phyloP scores from a whole-genome alignment of 2,888 invertebrate species.

The Philhelius pedissequus region DNA sequence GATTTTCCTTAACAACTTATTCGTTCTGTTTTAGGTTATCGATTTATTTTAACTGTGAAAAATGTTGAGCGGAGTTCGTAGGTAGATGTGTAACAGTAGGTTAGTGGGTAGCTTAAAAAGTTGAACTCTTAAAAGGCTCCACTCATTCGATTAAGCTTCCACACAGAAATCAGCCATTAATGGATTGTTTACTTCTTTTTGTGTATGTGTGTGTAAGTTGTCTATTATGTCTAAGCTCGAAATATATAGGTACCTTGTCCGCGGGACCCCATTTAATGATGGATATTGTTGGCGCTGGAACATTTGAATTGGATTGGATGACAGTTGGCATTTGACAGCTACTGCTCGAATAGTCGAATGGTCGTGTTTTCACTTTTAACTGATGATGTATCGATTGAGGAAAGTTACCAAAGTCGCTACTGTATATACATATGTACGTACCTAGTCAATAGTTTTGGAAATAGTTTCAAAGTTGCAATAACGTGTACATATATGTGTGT shows the following conservation, averaged over 20 bases:
- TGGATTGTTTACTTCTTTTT: too few species aligned
- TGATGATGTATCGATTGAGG: conserved; percentile 56
- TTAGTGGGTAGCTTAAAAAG: conserved; percentile 49
- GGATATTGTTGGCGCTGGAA: conserved; percentile 56
- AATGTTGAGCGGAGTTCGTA: conserved; percentile 41
- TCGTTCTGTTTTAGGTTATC: conserved; percentile 47
- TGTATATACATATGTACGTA: too few species aligned
- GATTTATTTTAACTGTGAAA: conserved; percentile 54
- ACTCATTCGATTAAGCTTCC: conserved; percentile 53
- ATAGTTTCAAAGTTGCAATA: neutral
- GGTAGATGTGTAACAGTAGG: conserved; percentile 62
- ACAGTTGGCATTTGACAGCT: conserved; percentile 66
- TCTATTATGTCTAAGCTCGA: neutral
- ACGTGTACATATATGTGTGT: neutral
- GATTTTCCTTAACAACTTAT: conserved; percentile 19
- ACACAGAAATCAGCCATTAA: neutral
- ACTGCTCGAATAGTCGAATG: conserved; percentile 9
- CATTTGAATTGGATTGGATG: conserved; percentile 57
- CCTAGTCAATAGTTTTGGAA: neutral
- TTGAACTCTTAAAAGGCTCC: conserved; percentile 54
- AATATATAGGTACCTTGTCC: neutral
- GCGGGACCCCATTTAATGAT: conserved; percentile 36
- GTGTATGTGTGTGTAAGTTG: neutral
- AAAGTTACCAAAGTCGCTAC: conserved; percentile 22
- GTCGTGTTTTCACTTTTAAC: conserved; percentile 64